Base-by-base conservation (phyloP, 1,140 invertebrate species). In the Capitella teleta region DNA sequence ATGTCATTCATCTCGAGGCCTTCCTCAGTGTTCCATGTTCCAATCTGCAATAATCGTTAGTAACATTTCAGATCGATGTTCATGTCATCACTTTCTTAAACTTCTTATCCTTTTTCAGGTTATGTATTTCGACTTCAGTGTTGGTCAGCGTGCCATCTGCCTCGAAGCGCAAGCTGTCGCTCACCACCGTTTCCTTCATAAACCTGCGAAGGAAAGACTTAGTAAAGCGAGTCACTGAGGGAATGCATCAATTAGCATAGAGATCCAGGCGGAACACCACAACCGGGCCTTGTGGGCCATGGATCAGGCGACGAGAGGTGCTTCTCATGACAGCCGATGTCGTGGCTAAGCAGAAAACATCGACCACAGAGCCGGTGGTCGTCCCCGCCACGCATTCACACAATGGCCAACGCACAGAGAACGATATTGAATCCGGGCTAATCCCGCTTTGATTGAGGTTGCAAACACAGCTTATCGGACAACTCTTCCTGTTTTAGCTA, bases 1-100 rank as follows among this genome's bases (percentile, higher is more conserved):
- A 98, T 96, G 66, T 98, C 94, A 66, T 94, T 89, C 57, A 98
- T 97, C 61, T 91, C 86, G 19, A 97, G 74, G 8, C 84, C 84
- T 52, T 86, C 82, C 59, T 84, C 82, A 51, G 87, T 82, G 51
- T 87, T 82, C 80, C 87, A 95, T 0, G 81, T 80, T 0, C 89
- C 89, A 60, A 94, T 87, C 87, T 92, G 65, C 18, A 44, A 51
- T n/a, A n/a, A n/a, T n/a, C n/a, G n/a, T n/a, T n/a, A n/a, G n/a
- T n/a, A n/a, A n/a, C n/a, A n/a, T n/a, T n/a, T n/a, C n/a, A n/a
- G n/a, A n/a, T n/a, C n/a, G n/a, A n/a, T n/a, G n/a, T n/a, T n/a
- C n/a, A n/a, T n/a, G n/a, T n/a, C n/a, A n/a, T 78, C 64, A 88
- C 86, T 79, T 90, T 85, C 65, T 92, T 87, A 90, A 90, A 95